These are phyloP conservation scores for Hypsibius dujardini DNA, from an alignment of 1,140 invertebrate genomes.

Conservation along the genomic window DNA sequence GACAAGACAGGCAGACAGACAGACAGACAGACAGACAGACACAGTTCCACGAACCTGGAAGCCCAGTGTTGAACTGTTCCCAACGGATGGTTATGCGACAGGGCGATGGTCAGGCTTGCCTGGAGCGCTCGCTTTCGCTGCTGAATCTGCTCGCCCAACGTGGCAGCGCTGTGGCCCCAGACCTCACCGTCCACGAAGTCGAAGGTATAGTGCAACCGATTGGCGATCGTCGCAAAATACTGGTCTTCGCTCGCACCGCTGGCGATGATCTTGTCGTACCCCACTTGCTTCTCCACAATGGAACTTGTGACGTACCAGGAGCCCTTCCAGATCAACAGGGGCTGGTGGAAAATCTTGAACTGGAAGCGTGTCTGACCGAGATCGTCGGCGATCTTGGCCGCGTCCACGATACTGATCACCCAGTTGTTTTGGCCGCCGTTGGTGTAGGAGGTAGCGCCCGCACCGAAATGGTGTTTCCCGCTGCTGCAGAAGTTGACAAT, in stretches of 20 bases:
- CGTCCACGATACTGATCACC: conserved; percentile 36
- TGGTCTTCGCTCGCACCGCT: neutral
- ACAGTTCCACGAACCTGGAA: no score
- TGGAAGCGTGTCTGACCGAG: conserved; percentile 35
- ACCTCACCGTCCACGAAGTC: neutral
- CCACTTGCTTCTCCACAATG: neutral
- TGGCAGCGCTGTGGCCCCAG: neutral
- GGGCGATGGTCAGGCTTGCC: neutral
- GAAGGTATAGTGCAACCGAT: neutral
- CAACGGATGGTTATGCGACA: no score
- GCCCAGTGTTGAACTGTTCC: no score
- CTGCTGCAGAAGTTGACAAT: conserved; percentile 36
- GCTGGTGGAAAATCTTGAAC: conserved; percentile 33
- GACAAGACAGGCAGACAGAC: no score
- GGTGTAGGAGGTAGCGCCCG: conserved; percentile 38
- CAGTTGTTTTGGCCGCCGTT: conserved; percentile 36
- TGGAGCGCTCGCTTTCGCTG: neutral
- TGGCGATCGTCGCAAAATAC: neutral
- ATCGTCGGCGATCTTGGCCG: conserved; percentile 34
- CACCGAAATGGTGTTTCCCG: conserved; percentile 35
- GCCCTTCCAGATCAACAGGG: conserved; percentile 36
- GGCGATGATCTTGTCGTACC: neutral
- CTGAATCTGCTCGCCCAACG: neutral
- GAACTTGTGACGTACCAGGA: neutral
- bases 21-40: no score